These are phyloP conservation scores for Alaudala cheleensis DNA, from an alignment of 2,113 vertebrate genomes.

Conservation along the genomic window DNA sequence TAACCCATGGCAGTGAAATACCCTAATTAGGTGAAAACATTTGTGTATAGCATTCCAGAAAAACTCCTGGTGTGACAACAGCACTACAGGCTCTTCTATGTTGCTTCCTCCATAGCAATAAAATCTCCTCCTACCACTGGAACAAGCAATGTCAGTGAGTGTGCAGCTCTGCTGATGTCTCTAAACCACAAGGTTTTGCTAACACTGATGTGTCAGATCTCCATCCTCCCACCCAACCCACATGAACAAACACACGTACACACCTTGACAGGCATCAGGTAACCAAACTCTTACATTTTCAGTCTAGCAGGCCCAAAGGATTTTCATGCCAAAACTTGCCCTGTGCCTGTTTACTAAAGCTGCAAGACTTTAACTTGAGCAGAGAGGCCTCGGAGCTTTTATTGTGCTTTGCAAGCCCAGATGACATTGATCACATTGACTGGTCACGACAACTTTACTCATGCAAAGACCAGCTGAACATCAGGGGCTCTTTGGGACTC, in stretches of 20 bases:
- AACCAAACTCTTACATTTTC: not conserved
- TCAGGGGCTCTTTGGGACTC: not conserved
- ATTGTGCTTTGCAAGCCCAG: not conserved
- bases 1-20: not conserved
- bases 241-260: not conserved
- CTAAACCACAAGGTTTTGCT: not conserved
- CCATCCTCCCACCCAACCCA: not conserved
- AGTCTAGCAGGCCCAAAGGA: not conserved
- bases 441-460: not conserved
- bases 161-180: not conserved
- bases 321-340: not conserved
- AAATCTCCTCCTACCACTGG: not conserved
- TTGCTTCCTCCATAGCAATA: not conserved
- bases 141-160: not conserved
- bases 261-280: not conserved
- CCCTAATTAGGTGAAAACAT: not conserved
- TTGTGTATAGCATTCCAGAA: not conserved
- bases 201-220: not conserved
- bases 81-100: fast-evolving
- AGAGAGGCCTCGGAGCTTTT: not conserved
- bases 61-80: not conserved
- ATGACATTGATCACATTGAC: not conserved
- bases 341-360: not conserved
- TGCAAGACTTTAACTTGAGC: not conserved
- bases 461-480: not conserved